Percentiles rank a stretch among this genome's conserved stretches.
Evolutionary conservation across 2,888 invertebrate species (phyloP).

Genomic region (Lithophane leautieri): DNA sequence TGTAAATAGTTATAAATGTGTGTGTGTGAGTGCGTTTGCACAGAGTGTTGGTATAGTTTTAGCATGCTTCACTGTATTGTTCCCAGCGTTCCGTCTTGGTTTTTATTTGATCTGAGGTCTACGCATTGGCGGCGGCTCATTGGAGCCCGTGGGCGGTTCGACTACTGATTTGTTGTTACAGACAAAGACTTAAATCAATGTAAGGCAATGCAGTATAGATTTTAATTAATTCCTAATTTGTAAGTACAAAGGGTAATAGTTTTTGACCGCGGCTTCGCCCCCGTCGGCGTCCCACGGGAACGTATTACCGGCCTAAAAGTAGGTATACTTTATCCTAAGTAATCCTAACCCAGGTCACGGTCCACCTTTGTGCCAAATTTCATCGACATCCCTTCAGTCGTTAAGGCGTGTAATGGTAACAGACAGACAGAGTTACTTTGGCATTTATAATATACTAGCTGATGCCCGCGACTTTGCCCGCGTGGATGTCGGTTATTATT

Average conservation of each 20-base stretch:
- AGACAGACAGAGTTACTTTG: background rate
- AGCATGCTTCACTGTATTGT: too few species aligned
- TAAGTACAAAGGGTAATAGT: too few species aligned
- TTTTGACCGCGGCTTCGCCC: too few species aligned
- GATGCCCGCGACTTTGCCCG: too few species aligned
- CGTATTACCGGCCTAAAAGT: background rate
- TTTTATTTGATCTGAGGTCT: too few species aligned
- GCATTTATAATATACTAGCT: background rate
- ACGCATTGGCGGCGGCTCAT: background rate
- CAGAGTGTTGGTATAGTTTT: too few species aligned
- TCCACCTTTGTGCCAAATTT: background rate
- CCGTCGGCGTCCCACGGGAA: background rate
- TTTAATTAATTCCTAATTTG: background rate
- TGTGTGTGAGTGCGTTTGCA: too few species aligned
- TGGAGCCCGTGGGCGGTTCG: slow-evolving; percentile 1
- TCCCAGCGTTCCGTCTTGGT: too few species aligned
- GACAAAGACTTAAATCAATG: background rate
- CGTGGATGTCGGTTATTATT: too few species aligned
- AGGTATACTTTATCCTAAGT: background rate
- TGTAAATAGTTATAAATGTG: too few species aligned
- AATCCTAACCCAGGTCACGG: background rate
- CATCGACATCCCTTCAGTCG: background rate
- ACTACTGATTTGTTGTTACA: slow-evolving; percentile 10
- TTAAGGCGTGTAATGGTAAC: background rate
- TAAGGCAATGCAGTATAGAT: background rate